Conservation (phyloP, 1,140 invertebrate species). For the Drosophila kanapiae region DNA sequence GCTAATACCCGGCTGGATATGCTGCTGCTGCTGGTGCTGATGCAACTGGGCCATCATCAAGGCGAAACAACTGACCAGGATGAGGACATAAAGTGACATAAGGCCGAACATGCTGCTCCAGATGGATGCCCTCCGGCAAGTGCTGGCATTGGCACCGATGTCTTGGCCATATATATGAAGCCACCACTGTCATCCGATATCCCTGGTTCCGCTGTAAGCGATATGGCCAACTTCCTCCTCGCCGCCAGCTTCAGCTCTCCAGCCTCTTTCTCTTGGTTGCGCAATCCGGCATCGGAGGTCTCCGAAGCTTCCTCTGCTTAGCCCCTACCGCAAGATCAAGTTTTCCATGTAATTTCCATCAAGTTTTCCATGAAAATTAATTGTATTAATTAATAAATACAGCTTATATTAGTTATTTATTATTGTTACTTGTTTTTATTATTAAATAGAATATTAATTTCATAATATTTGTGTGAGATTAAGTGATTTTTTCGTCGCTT, state of each 20-base stretch:
- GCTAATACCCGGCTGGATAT: neutral
- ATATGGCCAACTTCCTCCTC: constrained; percentile 23
- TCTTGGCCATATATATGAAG: constrained; percentile 36
- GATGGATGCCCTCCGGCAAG: constrained; percentile 20
- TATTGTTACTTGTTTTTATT: too few relatives aligned
- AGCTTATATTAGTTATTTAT: neutral
- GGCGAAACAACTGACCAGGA: constrained; percentile 6
- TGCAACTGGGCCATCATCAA: constrained; percentile 2
- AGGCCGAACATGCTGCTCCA: constrained; percentile 23
- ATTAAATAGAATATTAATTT: too few relatives aligned
- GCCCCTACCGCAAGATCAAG: neutral
- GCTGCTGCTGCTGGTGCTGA: neutral
- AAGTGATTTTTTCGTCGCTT: constrained; percentile 34
- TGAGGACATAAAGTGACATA: constrained; percentile 6
- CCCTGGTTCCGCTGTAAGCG: constrained; percentile 36
- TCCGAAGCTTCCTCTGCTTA: neutral
- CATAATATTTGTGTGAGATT: constrained; percentile 9
- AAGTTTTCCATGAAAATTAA: neutral
- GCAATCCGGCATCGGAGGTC: constrained; percentile 8
- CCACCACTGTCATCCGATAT: constrained; percentile 20
- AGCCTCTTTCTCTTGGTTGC: constrained; percentile 33
- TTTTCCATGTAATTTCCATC: neutral
- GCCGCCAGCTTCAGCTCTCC: neutral
- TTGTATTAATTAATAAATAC: neutral
- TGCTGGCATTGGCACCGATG: constrained; percentile 8